These are phyloP conservation scores for Sebastes paucispinis DNA, from an alignment of 2,797 vertebrate species.

Conservation along the genomic window DNA sequence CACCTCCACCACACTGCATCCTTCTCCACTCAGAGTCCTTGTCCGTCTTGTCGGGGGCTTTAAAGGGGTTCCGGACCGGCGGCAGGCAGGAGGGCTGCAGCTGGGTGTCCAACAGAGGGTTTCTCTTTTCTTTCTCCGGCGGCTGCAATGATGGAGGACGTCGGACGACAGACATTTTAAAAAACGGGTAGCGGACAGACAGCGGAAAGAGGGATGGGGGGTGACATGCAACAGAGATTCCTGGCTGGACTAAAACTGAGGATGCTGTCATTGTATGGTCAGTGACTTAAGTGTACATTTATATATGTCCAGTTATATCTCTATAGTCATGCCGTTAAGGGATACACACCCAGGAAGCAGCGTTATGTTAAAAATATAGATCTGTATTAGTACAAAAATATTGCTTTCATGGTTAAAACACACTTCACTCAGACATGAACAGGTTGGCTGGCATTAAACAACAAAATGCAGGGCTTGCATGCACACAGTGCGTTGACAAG, in stretches of 20 bases:
- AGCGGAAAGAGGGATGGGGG: neutral
- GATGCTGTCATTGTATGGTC: neutral
- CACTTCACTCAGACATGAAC: no score
- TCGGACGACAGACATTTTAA: neutral
- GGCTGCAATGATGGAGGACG: conserved; percentile 73
- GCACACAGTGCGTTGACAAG: no score
- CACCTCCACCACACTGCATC: conserved; percentile 29
- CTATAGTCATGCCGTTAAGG: neutral
- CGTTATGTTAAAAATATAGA: no score
- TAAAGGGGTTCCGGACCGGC: conserved; percentile 89
- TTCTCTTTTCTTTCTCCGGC: conserved; percentile 56
- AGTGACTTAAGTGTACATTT: neutral
- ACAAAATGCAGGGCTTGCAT: no score
- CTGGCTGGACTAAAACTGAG: neutral
- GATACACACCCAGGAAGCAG: no score
- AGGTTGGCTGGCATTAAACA: no score
- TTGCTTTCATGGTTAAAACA: no score
- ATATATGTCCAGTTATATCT: neutral
- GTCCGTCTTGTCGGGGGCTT: conserved; percentile 75
- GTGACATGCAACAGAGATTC: neutral
- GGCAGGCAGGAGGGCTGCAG: conserved; percentile 56
- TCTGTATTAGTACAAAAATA: rapidly evolving
- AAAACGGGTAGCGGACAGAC: neutral
- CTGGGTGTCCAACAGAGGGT: conserved; percentile 47
- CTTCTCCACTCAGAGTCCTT: conserved; percentile 75